Evolutionary conservation across 35 echinoderm and acorn worm species (phyloP).

Genomic region (Ophioderma brevispina): DNA sequence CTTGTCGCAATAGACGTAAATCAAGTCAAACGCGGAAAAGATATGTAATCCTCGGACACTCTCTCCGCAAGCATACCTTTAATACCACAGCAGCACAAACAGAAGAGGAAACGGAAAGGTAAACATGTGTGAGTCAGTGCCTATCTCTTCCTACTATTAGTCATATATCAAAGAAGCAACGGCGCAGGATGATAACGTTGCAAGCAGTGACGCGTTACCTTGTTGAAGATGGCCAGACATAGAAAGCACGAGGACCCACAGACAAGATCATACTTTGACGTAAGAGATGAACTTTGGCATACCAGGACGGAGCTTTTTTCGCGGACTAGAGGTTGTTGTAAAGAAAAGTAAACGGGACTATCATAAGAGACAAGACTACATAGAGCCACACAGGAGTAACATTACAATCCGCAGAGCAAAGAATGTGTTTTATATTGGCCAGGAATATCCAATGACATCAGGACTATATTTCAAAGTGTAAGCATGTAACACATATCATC

Average conservation of each 20-base stretch:
- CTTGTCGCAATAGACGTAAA: background rate
- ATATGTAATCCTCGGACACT: too few species aligned
- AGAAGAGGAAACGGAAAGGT: slow-evolving; percentile 43
- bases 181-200: background rate
- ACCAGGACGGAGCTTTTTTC: slow-evolving; percentile 46
- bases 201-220: slow-evolving; percentile 34
- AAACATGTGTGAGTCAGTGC: slow-evolving; percentile 17
- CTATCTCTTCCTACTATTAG: background rate
- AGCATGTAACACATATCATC: slow-evolving; percentile 31
- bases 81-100: background rate
- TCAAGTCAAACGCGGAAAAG: slow-evolving; percentile 41
- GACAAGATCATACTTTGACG: slow-evolving; percentile 26
- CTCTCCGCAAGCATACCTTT: slow-evolving; percentile 8
- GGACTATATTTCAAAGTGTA: slow-evolving; percentile 49
- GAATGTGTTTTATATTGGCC: slow-evolving; percentile 74
- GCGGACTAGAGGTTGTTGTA: slow-evolving; percentile 42
- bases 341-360: background rate
- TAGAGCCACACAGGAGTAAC: slow-evolving; percentile 62
- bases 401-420: slow-evolving; percentile 42
- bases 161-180: slow-evolving; percentile 24
- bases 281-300: slow-evolving; percentile 41
- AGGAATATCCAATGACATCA: slow-evolving; percentile 46
- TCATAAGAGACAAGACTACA: slow-evolving; percentile 54
- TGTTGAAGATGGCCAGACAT: slow-evolving; percentile 35
- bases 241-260: background rate